Evolutionary conservation across 2,113 vertebrate species (phyloP).

Genomic region (Dendropsophus ebraccatus): DNA sequence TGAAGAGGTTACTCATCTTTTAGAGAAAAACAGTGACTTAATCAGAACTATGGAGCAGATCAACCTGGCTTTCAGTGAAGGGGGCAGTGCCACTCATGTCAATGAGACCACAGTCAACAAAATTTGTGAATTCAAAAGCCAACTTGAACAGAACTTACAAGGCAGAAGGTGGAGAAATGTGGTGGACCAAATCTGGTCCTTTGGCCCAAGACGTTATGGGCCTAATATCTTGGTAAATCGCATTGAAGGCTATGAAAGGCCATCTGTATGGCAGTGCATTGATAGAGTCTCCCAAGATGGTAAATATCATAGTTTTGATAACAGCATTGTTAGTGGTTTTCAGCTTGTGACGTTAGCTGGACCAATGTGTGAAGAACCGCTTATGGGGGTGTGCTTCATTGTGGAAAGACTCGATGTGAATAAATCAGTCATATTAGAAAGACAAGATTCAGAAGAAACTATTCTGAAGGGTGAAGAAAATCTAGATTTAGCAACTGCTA

Average conservation of each 20-base stretch:
- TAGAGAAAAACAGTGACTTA: slow-evolving; percentile 85
- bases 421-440: slow-evolving; percentile 60
- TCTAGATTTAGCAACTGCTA: background rate
- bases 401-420: slow-evolving; percentile 88
- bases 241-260: slow-evolving; percentile 77
- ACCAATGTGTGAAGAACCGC: slow-evolving; percentile 96
- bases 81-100: slow-evolving; percentile 72
- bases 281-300: slow-evolving; percentile 60
- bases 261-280: slow-evolving; percentile 87
- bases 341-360: slow-evolving; percentile 90
- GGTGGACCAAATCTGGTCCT: slow-evolving; percentile 90
- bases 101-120: slow-evolving; percentile 77
- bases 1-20: slow-evolving; percentile 81
- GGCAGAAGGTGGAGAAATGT: slow-evolving; percentile 89
- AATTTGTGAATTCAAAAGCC: slow-evolving; percentile 80
- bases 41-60: slow-evolving; percentile 89
- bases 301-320: slow-evolving; percentile 83
- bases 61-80: slow-evolving; percentile 82
- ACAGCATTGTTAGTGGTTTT: slow-evolving; percentile 92
- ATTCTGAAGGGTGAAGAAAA: background rate
- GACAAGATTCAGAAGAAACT: slow-evolving; percentile 62
- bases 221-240: slow-evolving; percentile 90
- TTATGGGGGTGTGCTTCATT: slow-evolving; percentile 95
- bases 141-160: slow-evolving; percentile 81
- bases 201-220: slow-evolving; percentile 92